A percentile compares a stretch with the other conserved stretches of the same genome.
Conservation (phyloP, 2,888 invertebrate genomes). For the Drosophila cognata region DNA sequence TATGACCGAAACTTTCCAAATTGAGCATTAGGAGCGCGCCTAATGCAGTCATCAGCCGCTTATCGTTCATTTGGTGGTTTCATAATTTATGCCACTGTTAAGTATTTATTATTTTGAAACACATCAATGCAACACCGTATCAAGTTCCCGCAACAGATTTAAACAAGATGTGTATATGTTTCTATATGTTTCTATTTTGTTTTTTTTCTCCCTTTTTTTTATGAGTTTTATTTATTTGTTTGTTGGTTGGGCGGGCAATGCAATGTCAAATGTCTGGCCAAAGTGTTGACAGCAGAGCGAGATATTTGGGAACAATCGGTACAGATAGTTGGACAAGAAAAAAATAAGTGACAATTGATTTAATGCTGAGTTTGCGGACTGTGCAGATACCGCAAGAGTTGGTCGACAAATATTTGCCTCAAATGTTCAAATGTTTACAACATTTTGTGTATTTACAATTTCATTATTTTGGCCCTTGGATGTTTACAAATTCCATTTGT, state of each 20-base stretch:
- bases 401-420: constrained; percentile 61
- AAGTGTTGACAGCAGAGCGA: constrained; percentile 70
- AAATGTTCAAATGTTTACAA: constrained; percentile 67
- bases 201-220: constrained; percentile 37
- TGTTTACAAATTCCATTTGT: constrained; percentile 43
- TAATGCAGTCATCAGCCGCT: constrained; percentile 68
- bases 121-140: constrained; percentile 38
- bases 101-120: constrained; percentile 40
- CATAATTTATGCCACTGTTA: constrained; percentile 56
- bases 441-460: constrained; percentile 70
- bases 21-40: constrained; percentile 33
- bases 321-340: constrained; percentile 22
- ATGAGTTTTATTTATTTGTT: constrained; percentile 60
- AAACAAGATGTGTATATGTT: constrained; percentile 4
- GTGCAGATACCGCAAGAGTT: constrained; percentile 20
- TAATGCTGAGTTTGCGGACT: too few species aligned
- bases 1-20: constrained; percentile 54
- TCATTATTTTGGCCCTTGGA: constrained; percentile 61
- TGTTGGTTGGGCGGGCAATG: constrained; percentile 33
- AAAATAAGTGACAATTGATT: constrained; percentile 9
- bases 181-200: not conserved
- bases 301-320: constrained; percentile 5
- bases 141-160: constrained; percentile 28
- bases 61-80: constrained; percentile 52
- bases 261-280: constrained; percentile 59